Conservation (phyloP, 2,888 invertebrate genomes). For the Hydroisotoma schaefferi region DNA sequence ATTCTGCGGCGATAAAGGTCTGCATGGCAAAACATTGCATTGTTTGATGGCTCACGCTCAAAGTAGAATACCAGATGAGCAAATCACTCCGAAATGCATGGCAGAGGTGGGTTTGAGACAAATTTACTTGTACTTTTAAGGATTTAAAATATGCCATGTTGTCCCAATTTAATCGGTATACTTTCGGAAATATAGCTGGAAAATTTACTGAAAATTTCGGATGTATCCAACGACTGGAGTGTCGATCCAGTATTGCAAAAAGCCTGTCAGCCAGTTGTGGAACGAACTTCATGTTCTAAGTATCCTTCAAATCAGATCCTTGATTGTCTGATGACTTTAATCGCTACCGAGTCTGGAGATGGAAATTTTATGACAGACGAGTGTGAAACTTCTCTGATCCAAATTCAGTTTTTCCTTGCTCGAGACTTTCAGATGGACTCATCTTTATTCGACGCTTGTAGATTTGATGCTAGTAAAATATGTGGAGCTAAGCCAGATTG, state of each 20-base stretch:
- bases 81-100: conserved; percentile 68
- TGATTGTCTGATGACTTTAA: conserved; percentile 88
- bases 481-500: conserved; percentile 77
- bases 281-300: conserved; percentile 51
- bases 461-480: conserved; percentile 74
- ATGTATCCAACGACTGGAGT: conserved; percentile 92
- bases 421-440: conserved; percentile 92
- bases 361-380: conserved; percentile 67
- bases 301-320: conserved; percentile 60
- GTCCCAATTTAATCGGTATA: background rate
- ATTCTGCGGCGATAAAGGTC: conserved; percentile 69
- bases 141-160: no score
- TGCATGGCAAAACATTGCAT: conserved; percentile 86
- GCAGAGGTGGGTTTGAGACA: conserved; percentile 57
- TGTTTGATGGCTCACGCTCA: conserved; percentile 89
- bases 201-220: conserved; percentile 75
- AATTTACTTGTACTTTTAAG: background rate
- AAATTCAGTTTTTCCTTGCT: conserved; percentile 95
- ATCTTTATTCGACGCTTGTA: conserved; percentile 80
- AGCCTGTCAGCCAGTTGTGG: conserved; percentile 81
- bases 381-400: conserved; percentile 86
- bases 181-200: conserved; percentile 58
- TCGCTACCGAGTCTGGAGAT: conserved; percentile 65
- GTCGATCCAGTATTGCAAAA: conserved; percentile 85
- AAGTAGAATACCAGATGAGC: conserved; percentile 61